phyloP scores from a whole-genome alignment of 2,113 vertebrate species.

The Hirundichthys speculiger region DNA sequence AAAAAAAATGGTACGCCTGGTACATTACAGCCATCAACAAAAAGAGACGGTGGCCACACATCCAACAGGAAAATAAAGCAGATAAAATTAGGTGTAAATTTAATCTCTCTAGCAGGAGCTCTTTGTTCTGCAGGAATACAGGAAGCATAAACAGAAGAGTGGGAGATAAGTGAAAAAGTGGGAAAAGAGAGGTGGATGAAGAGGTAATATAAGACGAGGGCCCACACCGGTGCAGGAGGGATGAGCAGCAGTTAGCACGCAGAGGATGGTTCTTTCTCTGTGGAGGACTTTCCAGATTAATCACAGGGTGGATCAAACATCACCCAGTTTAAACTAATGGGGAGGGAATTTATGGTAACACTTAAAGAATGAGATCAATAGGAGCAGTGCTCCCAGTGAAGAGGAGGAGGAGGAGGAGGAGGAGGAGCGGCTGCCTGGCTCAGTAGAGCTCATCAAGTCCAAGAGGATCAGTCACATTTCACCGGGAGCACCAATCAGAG shows the following conservation, averaged over 20 bases:
- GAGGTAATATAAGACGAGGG: conserved; percentile 48
- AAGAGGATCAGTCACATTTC: conserved; percentile 57
- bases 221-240: conserved; percentile 10
- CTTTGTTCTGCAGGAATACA: conserved; percentile 71
- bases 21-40: conserved; percentile 48
- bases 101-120: conserved; percentile 70
- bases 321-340: conserved; percentile 71
- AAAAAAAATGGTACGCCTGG: conserved; percentile 24
- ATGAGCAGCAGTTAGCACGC: conserved; percentile 32
- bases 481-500: neutral
- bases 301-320: conserved; percentile 44
- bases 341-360: conserved; percentile 82
- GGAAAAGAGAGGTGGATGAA: conserved; percentile 38
- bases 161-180: conserved; percentile 39
- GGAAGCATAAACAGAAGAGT: conserved; percentile 55
- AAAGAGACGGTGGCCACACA: conserved; percentile 34
- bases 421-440: conserved; percentile 20
- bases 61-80: conserved; percentile 53
- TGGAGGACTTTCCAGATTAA: conserved; percentile 59
- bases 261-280: conserved; percentile 33
- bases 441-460: conserved; percentile 53
- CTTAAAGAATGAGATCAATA: conserved; percentile 82
- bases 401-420: conserved; percentile 46
- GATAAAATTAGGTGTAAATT: conserved; percentile 74
- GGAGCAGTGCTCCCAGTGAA: conserved; percentile 47